Percentiles rank a stretch among this genome's conserved stretches.
These are phyloP conservation scores for Pimephales promelas DNA, from an alignment of 2,113 vertebrate genomes.

Conservation along the genomic window DNA sequence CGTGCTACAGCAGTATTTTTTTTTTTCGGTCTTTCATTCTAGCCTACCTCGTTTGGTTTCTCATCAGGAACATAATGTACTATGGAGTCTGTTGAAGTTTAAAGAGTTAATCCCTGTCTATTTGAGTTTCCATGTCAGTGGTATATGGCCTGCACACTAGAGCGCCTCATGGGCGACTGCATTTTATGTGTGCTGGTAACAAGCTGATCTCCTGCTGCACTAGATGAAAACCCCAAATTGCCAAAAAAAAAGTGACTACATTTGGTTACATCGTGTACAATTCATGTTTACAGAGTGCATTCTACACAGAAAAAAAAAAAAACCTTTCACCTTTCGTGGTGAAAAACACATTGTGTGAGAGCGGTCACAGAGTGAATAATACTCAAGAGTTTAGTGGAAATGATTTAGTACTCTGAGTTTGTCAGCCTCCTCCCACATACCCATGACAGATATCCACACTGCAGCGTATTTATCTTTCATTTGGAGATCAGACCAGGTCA, in stretches of 20 bases:
- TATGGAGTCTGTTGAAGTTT: background rate
- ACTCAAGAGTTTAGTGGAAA: slow-evolving; percentile 13
- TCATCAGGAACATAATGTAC: slow-evolving; percentile 33
- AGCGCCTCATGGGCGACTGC: background rate
- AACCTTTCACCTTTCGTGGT: background rate
- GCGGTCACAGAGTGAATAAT: slow-evolving; percentile 16
- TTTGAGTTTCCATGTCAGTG: slow-evolving; percentile 41
- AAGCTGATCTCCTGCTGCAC: slow-evolving; percentile 31
- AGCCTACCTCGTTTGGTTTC: slow-evolving; percentile 15
- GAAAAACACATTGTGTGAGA: slow-evolving; percentile 18
- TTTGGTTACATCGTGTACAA: background rate
- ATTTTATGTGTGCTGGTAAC: slow-evolving; percentile 12
- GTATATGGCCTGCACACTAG: background rate
- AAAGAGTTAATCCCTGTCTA: slow-evolving; percentile 33
- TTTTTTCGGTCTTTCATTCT: slow-evolving; percentile 14
- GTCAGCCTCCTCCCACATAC: slow-evolving; percentile 41
- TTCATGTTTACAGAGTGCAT: slow-evolving; percentile 13
- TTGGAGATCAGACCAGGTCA: slow-evolving; percentile 40
- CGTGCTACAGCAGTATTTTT: background rate
- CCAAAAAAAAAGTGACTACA: slow-evolving; percentile 5
- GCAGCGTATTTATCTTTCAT: slow-evolving; percentile 48
- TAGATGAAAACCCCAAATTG: slow-evolving; percentile 20
- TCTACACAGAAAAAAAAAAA: background rate
- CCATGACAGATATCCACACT: slow-evolving; percentile 36
- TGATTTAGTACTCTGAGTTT: slow-evolving; percentile 36